A percentile compares a stretch with the other conserved stretches of the same genome.
phyloP scores from a whole-genome alignment of 2,888 invertebrate genomes.

The Teinopalpus imperialis region DNA sequence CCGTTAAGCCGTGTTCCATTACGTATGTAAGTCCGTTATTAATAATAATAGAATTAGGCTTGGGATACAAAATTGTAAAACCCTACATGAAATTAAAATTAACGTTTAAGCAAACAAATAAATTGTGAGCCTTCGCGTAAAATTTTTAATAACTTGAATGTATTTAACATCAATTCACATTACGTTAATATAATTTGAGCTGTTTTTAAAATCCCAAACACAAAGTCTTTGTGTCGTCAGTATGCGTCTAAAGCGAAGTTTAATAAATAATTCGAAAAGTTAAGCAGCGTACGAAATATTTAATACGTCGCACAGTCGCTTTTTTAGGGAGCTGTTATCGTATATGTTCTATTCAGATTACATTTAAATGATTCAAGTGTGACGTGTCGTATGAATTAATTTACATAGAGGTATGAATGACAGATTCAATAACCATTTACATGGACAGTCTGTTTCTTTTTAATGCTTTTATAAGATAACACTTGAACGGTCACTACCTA shows the following conservation, averaged over 20 bases:
- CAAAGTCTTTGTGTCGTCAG: constrained; percentile 2
- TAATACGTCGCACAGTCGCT: not conserved
- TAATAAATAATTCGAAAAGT: constrained; percentile 17
- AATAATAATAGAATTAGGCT: constrained; percentile 16
- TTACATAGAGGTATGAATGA: not conserved
- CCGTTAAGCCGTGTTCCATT: constrained; percentile 16
- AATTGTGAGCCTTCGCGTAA: not conserved
- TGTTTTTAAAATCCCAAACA: not conserved
- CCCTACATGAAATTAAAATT: constrained; percentile 4
- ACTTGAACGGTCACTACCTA: too few relatives aligned
- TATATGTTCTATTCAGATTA: constrained; percentile 3
- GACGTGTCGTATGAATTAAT: not conserved
- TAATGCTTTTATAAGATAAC: too few relatives aligned
- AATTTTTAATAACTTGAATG: not conserved
- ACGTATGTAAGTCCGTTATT: constrained; percentile 10
- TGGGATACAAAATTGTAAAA: not conserved
- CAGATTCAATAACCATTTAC: too few relatives aligned
- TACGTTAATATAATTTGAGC: constrained; percentile 1
- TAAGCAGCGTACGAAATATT: constrained; percentile 9
- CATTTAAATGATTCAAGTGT: not conserved
- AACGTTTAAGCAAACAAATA: constrained; percentile 5
- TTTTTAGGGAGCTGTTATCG: not conserved
- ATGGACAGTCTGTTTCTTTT: too few relatives aligned
- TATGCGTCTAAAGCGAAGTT: not conserved
- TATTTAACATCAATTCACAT: not conserved